These are phyloP conservation scores for Laticauda colubrina DNA, from an alignment of 2,113 vertebrate species.

Conservation along the genomic window DNA sequence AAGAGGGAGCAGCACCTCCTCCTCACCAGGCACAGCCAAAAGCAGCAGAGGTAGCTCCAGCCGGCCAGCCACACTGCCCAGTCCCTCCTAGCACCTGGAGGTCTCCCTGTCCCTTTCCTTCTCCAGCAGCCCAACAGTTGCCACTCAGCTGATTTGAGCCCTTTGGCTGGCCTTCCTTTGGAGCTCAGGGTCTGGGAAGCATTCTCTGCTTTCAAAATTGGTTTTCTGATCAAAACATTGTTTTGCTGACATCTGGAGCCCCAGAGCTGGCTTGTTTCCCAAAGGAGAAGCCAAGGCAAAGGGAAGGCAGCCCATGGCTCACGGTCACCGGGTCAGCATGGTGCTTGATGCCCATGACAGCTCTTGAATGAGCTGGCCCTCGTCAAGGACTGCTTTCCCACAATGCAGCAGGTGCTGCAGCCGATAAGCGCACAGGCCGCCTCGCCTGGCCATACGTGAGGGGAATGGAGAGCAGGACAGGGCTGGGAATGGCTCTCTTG, in stretches of 20 bases:
- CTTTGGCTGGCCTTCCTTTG: not conserved
- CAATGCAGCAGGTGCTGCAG: slow-evolving; percentile 67
- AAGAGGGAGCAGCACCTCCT: not conserved
- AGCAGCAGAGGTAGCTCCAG: not conserved
- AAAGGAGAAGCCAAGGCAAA: not conserved
- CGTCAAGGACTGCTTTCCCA: slow-evolving; percentile 77
- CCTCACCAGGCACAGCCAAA: not conserved
- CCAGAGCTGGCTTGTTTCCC: not conserved
- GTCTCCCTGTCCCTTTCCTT: not conserved
- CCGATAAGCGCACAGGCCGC: slow-evolving; percentile 83
- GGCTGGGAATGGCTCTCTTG: slow-evolving; percentile 47
- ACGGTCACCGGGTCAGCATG: slow-evolving; percentile 70
- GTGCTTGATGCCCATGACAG: slow-evolving; percentile 65
- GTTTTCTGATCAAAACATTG: not conserved
- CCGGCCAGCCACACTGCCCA: not conserved
- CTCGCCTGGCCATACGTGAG: slow-evolving; percentile 76
- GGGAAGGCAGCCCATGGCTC: slow-evolving; percentile 13
- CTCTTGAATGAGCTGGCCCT: slow-evolving; percentile 65
- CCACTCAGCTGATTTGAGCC: not conserved
- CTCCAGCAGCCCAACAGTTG: not conserved
- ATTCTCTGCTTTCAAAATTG: not conserved
- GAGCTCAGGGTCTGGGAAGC: not conserved
- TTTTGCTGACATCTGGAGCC: not conserved
- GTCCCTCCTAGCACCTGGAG: not conserved
- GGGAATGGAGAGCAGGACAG: slow-evolving; percentile 65